A percentile compares a stretch with the other conserved stretches of the same genome.
Conservation (phyloP, 2,888 invertebrate species). For the Drosophila quasianomalipes region DNA sequence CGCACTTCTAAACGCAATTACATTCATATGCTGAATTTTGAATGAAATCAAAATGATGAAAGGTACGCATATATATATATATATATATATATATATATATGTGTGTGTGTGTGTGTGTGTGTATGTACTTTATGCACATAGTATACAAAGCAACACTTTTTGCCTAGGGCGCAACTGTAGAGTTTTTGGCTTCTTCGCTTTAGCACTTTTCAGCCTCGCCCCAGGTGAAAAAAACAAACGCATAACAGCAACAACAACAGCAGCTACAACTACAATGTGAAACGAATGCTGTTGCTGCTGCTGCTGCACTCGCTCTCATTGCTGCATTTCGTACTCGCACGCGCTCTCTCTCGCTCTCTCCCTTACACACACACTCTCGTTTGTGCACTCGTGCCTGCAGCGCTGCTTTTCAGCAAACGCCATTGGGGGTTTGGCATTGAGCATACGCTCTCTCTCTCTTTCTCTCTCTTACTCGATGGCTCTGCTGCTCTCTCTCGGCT, state of each 20-base stretch:
- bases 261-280: conserved; percentile 31
- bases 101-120: background rate
- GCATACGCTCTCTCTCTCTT: conserved; percentile 47
- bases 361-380: conserved; percentile 15
- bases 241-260: conserved; percentile 29
- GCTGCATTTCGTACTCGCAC: conserved; percentile 40
- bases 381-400: conserved; percentile 60
- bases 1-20: conserved; percentile 79
- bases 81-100: background rate
- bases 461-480: conserved; percentile 21
- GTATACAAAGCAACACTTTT: conserved; percentile 35
- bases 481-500: conserved; percentile 17
- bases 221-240: conserved; percentile 58
- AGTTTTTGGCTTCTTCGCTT: conserved; percentile 38
- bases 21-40: conserved; percentile 58
- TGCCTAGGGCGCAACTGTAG: conserved; percentile 37
- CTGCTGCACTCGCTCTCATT: conserved; percentile 51
- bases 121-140: conserved; percentile 6
- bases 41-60: conserved; percentile 49
- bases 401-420: conserved; percentile 70
- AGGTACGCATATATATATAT: conserved; percentile 5
- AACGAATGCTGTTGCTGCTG: conserved; percentile 33
- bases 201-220: conserved; percentile 46
- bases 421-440: conserved; percentile 79
- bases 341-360: conserved; percentile 32